Evolutionary conservation across 53 echinoderm and acorn worm species (phyloP).

Genomic region (Zoroaster sp.): DNA sequence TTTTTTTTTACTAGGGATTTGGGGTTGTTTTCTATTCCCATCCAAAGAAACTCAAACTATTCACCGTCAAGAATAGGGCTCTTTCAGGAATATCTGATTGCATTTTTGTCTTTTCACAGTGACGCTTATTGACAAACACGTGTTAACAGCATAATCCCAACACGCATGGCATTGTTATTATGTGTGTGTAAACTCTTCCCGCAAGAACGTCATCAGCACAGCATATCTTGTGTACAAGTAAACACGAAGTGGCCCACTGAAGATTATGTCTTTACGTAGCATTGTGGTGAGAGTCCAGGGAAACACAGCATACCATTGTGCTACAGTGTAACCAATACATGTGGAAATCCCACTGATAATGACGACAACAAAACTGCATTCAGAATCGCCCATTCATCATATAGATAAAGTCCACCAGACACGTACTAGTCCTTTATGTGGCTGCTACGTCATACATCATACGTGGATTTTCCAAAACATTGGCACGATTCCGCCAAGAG

Average conservation of each 20-base stretch:
- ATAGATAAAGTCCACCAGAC: not conserved
- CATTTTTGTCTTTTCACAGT: not conserved
- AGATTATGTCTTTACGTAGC: not conserved
- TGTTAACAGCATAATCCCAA: not conserved
- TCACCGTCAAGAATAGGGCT: not conserved
- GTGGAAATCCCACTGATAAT: constrained; percentile 31
- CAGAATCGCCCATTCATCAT: constrained; percentile 21
- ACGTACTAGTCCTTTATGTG: not conserved
- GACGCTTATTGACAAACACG: constrained; percentile 11
- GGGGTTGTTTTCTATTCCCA: not conserved
- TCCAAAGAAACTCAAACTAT: not conserved
- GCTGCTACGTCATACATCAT: not conserved
- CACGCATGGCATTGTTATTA: not conserved
- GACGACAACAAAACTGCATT: constrained; percentile 19
- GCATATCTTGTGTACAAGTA: constrained; percentile 42
- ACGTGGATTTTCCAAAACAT: constrained; percentile 40
- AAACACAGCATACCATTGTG: not conserved
- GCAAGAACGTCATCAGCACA: not conserved
- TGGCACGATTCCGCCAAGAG: constrained; percentile 9
- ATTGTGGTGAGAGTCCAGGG: not conserved
- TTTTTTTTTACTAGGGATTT: not conserved
- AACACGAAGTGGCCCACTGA: constrained; percentile 9
- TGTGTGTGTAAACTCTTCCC: too few species aligned
- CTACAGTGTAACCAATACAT: not conserved
- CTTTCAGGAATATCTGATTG: not conserved